These are phyloP conservation scores for Paguma larvata DNA, from an alignment of 2,797 vertebrate species.

Conservation along the genomic window DNA sequence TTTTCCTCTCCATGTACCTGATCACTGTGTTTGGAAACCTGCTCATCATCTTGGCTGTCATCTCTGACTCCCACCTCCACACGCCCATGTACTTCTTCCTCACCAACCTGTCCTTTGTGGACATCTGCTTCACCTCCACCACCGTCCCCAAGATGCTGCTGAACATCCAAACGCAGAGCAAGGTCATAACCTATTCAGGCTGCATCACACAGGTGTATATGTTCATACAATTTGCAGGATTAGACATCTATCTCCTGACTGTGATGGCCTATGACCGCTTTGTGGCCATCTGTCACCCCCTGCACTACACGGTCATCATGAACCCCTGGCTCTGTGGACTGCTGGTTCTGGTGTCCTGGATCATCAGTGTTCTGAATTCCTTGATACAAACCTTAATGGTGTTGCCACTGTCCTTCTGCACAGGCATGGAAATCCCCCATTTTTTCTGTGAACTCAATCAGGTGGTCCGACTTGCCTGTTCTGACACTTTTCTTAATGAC, in stretches of 20 bases:
- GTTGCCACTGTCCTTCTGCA: not conserved
- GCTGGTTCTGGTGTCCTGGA: not conserved
- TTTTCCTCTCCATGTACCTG: not conserved
- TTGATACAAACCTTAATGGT: not conserved
- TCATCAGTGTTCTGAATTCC: not conserved
- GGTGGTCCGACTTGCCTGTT: not conserved
- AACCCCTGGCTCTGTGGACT: not conserved
- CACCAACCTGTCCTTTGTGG: not conserved
- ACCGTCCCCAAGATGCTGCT: not conserved
- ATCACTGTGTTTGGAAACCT: not conserved
- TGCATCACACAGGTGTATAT: not conserved
- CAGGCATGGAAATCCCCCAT: not conserved
- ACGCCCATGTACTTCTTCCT: not conserved
- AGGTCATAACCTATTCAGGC: not conserved
- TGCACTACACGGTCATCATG: not conserved
- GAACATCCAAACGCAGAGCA: not conserved
- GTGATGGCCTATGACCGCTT: conserved; percentile 20
- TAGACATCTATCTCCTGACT: not conserved
- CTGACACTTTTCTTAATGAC: not conserved
- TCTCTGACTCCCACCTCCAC: not conserved
- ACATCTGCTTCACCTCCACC: not conserved
- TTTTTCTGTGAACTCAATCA: not conserved
- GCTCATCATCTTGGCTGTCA: not conserved
- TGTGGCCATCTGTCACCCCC: conserved; percentile 28
- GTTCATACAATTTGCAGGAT: not conserved